phyloP scores from a whole-genome alignment of 2,113 vertebrate genomes.

The Eptatretus burgeri region DNA sequence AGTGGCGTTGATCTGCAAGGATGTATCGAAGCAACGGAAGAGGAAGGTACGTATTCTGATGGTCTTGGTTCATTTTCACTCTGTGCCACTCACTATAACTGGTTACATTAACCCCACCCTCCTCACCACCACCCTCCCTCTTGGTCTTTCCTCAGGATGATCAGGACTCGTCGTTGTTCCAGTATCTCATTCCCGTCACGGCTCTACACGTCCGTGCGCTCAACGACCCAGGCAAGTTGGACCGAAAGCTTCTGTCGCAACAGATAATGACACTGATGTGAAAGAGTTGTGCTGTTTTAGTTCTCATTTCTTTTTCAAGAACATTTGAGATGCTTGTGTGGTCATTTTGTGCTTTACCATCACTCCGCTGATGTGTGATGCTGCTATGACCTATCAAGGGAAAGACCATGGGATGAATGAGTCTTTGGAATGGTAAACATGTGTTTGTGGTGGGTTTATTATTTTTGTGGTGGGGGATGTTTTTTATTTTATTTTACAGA shows the following conservation, averaged over 20 bases:
- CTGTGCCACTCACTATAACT: background rate
- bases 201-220: slow-evolving; percentile 66
- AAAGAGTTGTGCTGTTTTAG: background rate
- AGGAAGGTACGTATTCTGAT: slow-evolving; percentile 30
- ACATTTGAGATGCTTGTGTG: no score
- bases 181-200: slow-evolving; percentile 71
- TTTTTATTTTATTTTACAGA: slow-evolving; percentile 15
- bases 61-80: background rate
- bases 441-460: background rate
- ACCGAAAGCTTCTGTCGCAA: no score
- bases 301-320: background rate
- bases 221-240: slow-evolving; percentile 36
- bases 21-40: slow-evolving; percentile 74
- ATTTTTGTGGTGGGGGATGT: background rate
- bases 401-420: background rate
- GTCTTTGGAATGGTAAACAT: background rate
- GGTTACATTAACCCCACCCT: background rate
- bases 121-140: background rate
- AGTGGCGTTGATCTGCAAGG: slow-evolving; percentile 70
- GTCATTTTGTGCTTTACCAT: no score
- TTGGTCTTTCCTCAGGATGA: slow-evolving; percentile 21
- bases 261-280: no score
- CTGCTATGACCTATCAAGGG: background rate
- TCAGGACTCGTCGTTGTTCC: slow-evolving; percentile 62
- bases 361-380: background rate